Conservation (phyloP, 1,140 invertebrate genomes). For the Eueides isabella region DNA sequence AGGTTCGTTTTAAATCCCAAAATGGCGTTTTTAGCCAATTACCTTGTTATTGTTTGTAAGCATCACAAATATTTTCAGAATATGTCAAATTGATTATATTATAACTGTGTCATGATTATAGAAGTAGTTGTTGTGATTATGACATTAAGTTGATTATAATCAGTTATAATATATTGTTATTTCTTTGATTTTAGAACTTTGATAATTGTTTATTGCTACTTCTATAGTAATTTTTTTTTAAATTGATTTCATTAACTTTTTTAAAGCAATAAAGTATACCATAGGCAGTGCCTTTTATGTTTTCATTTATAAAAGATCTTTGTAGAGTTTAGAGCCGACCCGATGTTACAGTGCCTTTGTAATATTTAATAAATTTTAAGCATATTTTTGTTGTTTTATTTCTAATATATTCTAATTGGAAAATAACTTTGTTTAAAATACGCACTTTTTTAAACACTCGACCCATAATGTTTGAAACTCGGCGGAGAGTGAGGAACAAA, state of each 20-base stretch:
- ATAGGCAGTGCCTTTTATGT: constrained; percentile 2
- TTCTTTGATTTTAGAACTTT: constrained; percentile 19
- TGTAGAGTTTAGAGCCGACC: constrained; percentile 49
- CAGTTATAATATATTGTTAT: background rate
- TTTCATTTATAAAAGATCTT: constrained; percentile 31
- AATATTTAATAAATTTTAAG: constrained; percentile 59
- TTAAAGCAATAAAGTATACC: background rate
- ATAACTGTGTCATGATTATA: background rate
- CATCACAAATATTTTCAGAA: constrained; percentile 6
- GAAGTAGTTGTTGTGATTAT: constrained; percentile 3
- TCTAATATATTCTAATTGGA: background rate
- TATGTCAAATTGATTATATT: background rate
- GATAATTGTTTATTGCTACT: constrained; percentile 26
- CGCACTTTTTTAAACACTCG: too few relatives aligned
- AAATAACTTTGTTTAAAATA: background rate
- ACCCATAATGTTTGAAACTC: too few relatives aligned
- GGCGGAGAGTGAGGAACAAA: too few relatives aligned
- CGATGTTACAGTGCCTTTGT: constrained; percentile 63
- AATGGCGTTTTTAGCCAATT: background rate
- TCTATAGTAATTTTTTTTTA: background rate
- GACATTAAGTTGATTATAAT: background rate
- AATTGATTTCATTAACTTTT: constrained; percentile 24
- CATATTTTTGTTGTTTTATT: constrained; percentile 45
- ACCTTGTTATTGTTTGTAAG: background rate
- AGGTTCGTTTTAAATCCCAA: background rate